A percentile compares a stretch with the other conserved stretches of the same genome.
These are phyloP conservation scores for Oeneis ivallda DNA, from an alignment of 2,888 invertebrate genomes.

Conservation along the genomic window DNA sequence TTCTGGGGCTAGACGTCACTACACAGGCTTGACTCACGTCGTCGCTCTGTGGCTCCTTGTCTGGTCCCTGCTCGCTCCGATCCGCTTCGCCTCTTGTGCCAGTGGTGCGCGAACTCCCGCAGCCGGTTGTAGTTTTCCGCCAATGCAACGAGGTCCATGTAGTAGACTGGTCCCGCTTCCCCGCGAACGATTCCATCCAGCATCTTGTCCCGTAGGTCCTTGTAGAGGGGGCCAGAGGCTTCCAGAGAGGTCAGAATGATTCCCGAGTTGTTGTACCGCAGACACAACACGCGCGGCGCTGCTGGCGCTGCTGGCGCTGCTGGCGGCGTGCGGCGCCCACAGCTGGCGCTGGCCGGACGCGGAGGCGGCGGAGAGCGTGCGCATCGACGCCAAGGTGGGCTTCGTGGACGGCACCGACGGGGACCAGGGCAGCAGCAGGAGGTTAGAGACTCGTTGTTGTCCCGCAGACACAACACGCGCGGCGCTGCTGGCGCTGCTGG, in stretches of 20 bases:
- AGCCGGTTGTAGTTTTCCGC: no score
- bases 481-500: slow-evolving; percentile 31
- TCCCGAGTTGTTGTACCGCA: background rate
- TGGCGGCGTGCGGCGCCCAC: slow-evolving; percentile 45
- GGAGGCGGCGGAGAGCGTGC: slow-evolving; percentile 49
- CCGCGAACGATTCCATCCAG: no score
- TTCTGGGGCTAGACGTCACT: no score
- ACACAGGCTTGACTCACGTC: no score
- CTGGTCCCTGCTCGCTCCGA: no score
- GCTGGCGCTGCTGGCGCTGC: slow-evolving; percentile 24
- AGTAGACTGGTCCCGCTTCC: no score
- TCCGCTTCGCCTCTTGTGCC: no score
- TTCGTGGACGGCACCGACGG: slow-evolving; percentile 58
- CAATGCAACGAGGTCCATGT: no score
- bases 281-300: slow-evolving; percentile 25
- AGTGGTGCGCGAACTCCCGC: no score
- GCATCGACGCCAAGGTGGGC: slow-evolving; percentile 67
- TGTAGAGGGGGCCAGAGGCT: no score
- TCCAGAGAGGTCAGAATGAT: background rate
- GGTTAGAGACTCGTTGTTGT: background rate
- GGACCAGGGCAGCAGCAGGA: slow-evolving; percentile 1
- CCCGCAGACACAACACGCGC: slow-evolving; percentile 25
- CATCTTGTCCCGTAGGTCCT: no score
- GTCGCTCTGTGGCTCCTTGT: no score
- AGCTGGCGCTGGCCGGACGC: slow-evolving; percentile 63